Base-by-base conservation (phyloP, 64 coral and sea anemone genomes). In the Catalaphyllia jardinei region DNA sequence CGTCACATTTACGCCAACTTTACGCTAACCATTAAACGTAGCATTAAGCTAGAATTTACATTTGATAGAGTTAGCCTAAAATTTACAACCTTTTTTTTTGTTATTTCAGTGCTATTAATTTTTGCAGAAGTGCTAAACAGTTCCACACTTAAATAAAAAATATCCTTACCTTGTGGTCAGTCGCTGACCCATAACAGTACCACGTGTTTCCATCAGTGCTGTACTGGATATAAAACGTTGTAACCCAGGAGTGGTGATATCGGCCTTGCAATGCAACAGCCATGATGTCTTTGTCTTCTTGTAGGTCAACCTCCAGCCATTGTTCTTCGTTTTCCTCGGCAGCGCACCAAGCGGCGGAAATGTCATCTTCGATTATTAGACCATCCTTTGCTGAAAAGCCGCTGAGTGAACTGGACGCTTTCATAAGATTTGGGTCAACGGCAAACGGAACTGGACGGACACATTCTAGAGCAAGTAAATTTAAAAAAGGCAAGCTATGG, bases 111-210 rank as follows among this genome's bases (percentile, higher is more conserved):
- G 33, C 33, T 35, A 1, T 35, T 35, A 1, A 3, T 35, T 35
- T 35, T 35, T 35, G 33, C 33, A 35, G 33, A 1, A 35, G 3
- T 35, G 33, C 33, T 35, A 35, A 35, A 35, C 33, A 35, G 33
- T 10, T 54, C 8, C 52, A 54, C 52, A 8, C 8, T 54, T 54
- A 54, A 54, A 72, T 27, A 72, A 30, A 35, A 3, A 35, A 3
- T 35, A 35, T 35, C 33, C 1, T 13, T 71, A 85, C 81, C 81
- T 85, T 85, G 24, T 69, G 81, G 16, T 63, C 81, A 10, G 1
- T 69, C 25, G 87, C 90, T 22, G 76, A 87, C 17, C 90, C 90
- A 87, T 87, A 92, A 25, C 90, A 92, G 52, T 87, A 87, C 90
- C 90, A 92, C 12, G 30, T 78, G 4, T 31, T 62, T 27, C 25